Conservation (phyloP, 2,888 invertebrate species). For the Aphidius colemani region DNA sequence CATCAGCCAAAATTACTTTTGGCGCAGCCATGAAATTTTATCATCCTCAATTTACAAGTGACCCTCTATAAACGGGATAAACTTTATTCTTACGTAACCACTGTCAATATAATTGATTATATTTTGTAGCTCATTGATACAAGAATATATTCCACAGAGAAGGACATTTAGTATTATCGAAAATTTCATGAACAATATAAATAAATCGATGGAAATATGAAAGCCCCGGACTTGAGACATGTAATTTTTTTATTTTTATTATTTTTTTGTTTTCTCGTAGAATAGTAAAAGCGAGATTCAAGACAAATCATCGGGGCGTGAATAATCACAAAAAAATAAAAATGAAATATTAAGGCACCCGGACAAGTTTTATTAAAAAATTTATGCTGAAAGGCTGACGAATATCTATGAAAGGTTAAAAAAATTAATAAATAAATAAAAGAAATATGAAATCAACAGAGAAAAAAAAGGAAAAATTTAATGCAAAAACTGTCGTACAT, state of each 20-base stretch:
- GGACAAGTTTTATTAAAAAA: conserved; percentile 56
- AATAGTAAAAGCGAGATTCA: conserved; percentile 17
- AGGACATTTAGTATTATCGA: no score
- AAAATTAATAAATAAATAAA: background rate
- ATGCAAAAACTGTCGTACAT: conserved; percentile 7
- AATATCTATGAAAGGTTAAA: conserved; percentile 45
- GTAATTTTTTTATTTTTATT: background rate
- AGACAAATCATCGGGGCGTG: conserved; percentile 48
- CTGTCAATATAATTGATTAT: no score
- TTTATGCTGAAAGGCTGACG: conserved; percentile 50
- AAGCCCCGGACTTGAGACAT: conserved; percentile 11
- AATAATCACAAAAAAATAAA: conserved; percentile 41
- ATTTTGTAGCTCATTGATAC: no score
- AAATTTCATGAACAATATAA: no score
- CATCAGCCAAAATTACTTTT: conserved; percentile 45
- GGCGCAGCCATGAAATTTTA: conserved; percentile 47
- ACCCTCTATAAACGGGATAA: conserved; percentile 18
- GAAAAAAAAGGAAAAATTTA: background rate
- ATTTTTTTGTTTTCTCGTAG: conserved; percentile 20
- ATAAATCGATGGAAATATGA: background rate
- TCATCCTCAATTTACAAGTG: conserved; percentile 41
- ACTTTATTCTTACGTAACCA: background rate
- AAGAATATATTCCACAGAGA: no score
- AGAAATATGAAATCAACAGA: conserved; percentile 6
- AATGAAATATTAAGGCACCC: conserved; percentile 48